Evolutionary conservation across 1,140 invertebrate genomes (phyloP).

Genomic region (Drosophila repleta): DNA sequence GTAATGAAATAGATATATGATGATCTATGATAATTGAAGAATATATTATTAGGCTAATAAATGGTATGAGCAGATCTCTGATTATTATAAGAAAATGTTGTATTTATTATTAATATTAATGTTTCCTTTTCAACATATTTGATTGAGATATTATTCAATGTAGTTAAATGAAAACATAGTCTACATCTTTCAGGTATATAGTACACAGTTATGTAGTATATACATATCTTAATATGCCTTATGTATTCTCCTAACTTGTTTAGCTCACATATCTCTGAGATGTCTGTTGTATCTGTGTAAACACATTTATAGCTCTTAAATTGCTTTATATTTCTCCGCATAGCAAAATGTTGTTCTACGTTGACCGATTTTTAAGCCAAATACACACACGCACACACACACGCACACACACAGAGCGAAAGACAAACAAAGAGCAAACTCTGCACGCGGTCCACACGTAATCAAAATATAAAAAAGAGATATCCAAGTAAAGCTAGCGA

Average conservation of each 20-base stretch:
- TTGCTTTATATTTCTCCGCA: constrained; percentile 9
- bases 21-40: too few species aligned
- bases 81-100: too few species aligned
- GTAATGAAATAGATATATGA: too few species aligned
- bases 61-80: too few species aligned
- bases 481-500: constrained; percentile 46
- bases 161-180: too few species aligned
- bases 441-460: constrained; percentile 27
- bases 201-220: too few species aligned
- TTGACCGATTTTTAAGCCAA: constrained; percentile 38
- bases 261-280: background rate
- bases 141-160: too few species aligned
- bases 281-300: background rate
- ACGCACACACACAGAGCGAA: background rate
- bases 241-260: too few species aligned
- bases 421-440: background rate
- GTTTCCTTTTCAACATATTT: too few species aligned
- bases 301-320: background rate
- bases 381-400: constrained; percentile 18
- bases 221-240: too few species aligned
- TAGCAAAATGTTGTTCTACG: constrained; percentile 15
- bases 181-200: too few species aligned
- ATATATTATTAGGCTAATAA: too few species aligned
- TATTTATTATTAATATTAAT: background rate
- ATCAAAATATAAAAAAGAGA: constrained; percentile 58